These are phyloP conservation scores for Hydrocynus forskahlii DNA, from an alignment of 2,797 vertebrate species.

Conservation along the genomic window DNA sequence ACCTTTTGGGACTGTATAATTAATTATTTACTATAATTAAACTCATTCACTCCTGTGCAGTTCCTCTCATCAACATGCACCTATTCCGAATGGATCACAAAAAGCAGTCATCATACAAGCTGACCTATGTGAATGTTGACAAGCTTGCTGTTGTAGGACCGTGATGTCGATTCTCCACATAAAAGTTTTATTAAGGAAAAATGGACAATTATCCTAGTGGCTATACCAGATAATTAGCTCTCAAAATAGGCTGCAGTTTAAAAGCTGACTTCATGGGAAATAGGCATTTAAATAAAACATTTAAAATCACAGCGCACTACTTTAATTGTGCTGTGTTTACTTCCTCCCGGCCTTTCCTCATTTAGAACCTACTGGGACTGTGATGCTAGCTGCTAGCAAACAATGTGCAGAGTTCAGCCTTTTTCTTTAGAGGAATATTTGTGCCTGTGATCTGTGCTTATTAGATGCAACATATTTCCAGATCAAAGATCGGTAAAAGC, in stretches of 20 bases:
- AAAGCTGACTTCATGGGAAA: slow-evolving; percentile 28
- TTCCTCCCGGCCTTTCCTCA: slow-evolving; percentile 22
- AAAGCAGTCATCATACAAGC: neutral
- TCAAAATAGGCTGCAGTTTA: slow-evolving; percentile 32
- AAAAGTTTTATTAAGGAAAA: slow-evolving; percentile 47
- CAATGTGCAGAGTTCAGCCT: slow-evolving; percentile 4
- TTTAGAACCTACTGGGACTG: slow-evolving; percentile 19
- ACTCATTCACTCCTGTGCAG: neutral
- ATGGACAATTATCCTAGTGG: slow-evolving; percentile 42
- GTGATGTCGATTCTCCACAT: slow-evolving; percentile 11
- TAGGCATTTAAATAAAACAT: slow-evolving; percentile 45
- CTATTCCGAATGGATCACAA: neutral
- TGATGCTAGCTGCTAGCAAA: slow-evolving; percentile 14
- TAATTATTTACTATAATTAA: slow-evolving; percentile 36
- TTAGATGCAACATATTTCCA: slow-evolving; percentile 12
- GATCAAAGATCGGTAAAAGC: neutral
- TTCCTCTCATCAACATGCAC: slow-evolving; percentile 29
- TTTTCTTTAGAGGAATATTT: neutral
- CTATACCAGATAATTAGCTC: slow-evolving; percentile 40
- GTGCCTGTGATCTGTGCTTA: neutral
- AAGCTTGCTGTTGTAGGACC: neutral
- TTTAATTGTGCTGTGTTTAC: slow-evolving; percentile 10
- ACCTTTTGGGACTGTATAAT: slow-evolving; percentile 11
- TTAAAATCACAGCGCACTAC: slow-evolving; percentile 9
- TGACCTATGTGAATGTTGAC: neutral